These are phyloP conservation scores for Portevinia maculata DNA, from an alignment of 2,888 invertebrate genomes.

Conservation along the genomic window DNA sequence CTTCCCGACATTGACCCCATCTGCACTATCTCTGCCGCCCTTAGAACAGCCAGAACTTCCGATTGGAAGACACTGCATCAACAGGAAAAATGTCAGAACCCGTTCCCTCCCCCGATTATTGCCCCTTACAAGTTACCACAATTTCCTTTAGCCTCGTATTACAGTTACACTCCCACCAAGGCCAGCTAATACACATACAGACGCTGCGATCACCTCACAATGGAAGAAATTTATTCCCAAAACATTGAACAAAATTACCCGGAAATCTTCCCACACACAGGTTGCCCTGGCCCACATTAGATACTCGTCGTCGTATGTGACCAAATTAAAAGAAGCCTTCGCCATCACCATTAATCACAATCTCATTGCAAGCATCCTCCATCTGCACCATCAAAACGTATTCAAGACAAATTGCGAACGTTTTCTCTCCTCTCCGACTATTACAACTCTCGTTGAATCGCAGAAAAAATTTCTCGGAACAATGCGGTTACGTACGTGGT, in stretches of 20 bases:
- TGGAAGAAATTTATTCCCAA: background rate
- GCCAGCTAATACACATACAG: background rate
- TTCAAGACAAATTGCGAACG: conserved; percentile 72
- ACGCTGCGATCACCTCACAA: background rate
- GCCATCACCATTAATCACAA: conserved; percentile 67
- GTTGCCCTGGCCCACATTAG: background rate
- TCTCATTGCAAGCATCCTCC: conserved; percentile 35
- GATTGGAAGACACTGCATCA: no score
- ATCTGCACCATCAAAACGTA: conserved; percentile 55
- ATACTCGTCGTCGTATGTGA: background rate
- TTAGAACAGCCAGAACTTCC: no score
- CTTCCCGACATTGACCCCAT: no score
- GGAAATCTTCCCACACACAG: background rate
- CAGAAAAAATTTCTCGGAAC: conserved; percentile 50
- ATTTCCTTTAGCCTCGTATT: no score
- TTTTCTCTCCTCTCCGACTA: conserved; percentile 49
- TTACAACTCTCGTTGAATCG: conserved; percentile 10
- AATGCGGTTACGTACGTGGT: conserved; percentile 43
- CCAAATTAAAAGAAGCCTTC: conserved; percentile 50
- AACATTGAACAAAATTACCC: background rate
- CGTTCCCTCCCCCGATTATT: no score
- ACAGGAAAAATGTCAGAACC: no score
- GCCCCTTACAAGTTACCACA: no score
- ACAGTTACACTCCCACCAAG: no score
- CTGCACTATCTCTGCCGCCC: no score